Base-by-base conservation (phyloP, 1,140 invertebrate genomes). In the Zophobas atratus region DNA sequence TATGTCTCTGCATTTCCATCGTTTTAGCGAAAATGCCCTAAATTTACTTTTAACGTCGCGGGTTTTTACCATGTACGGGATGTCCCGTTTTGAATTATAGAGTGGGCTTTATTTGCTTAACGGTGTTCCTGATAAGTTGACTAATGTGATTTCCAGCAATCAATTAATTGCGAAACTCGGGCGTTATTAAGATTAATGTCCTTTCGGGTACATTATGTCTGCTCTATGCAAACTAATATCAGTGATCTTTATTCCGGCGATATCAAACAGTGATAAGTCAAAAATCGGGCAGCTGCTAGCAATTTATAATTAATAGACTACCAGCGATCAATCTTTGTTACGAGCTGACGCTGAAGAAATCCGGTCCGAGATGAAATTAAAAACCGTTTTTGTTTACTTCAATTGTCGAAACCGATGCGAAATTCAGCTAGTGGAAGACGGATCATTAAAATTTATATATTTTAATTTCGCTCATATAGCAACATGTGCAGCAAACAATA, bases 1-100 rank as follows among this genome's bases (percentile, higher is more conserved):
- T 77, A 77, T 77, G 76, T 56, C 76, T 71, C 76, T 46, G 51
- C 60, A 41, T 38, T 67, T 67, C 35, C 53, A 34, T 34, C 53
- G 32, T 55, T 33, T 55, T 55, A 55, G 33, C 53, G 53, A 55
- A 55, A 55, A 55, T 55, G 53, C 32, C 20, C 20, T 20, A 20
- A 20, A 20, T 20, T 20, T 20, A 20, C 20, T 20, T 20, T 20
- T 20, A 20, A 20, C 20, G 20, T 20, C 20, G 20, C 20, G 20
- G 20, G 20, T 20, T 20, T 20, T 20, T 20, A 20, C 20, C 20
- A 20, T 20, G 20, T 20, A 20, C 20, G 20, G 20, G 20, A 20
- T 20, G 20, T 20, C 49, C 2, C 49, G 20, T 2, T n/a, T 43
- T 43, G 20, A 46, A 67, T 43, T 67, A 67, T 67, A 43, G 57